Percentiles rank a stretch among this genome's conserved stretches.
These are phyloP conservation scores for Torymus aiolomorphi DNA, from an alignment of 2,888 invertebrate species.

Conservation along the genomic window DNA sequence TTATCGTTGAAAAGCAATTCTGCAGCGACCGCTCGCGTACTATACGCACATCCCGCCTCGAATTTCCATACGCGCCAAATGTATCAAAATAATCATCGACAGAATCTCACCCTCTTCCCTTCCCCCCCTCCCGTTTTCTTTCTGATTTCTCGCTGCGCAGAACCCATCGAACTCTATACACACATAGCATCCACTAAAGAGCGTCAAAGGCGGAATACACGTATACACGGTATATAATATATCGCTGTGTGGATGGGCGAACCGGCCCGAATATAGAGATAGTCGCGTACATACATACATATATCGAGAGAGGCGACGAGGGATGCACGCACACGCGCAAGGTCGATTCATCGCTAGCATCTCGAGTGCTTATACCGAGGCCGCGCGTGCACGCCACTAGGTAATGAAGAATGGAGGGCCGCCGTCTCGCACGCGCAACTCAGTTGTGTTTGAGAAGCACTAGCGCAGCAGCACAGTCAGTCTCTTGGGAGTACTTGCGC, in stretches of 20 bases:
- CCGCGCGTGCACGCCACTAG: slow-evolving; percentile 1
- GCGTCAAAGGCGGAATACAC: slow-evolving; percentile 23
- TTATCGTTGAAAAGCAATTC: slow-evolving; percentile 45
- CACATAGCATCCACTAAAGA: slow-evolving; percentile 12
- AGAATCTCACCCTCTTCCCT: slow-evolving; percentile 17
- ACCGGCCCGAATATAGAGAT: too few species aligned
- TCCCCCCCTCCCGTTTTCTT: neutral
- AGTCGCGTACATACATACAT: neutral
- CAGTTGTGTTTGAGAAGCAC: slow-evolving; percentile 49
- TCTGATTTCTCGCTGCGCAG: neutral
- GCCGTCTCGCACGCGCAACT: neutral
- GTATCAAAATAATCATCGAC: slow-evolving; percentile 54
- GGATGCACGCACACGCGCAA: neutral
- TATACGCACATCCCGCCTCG: slow-evolving; percentile 7
- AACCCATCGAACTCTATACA: neutral
- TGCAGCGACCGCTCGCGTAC: neutral
- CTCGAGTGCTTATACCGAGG: slow-evolving; percentile 44
- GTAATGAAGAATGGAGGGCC: slow-evolving; percentile 56
- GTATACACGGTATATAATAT: too few species aligned
- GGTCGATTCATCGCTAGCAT: slow-evolving; percentile 36
- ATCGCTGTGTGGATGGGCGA: too few species aligned
- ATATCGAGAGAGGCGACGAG: slow-evolving; percentile 36
- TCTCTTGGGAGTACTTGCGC: slow-evolving; percentile 62
- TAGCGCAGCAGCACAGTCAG: slow-evolving; percentile 53
- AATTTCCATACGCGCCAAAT: slow-evolving; percentile 49